phyloP scores from a whole-genome alignment of 2,113 vertebrate genomes.

The Cololabis saira region DNA sequence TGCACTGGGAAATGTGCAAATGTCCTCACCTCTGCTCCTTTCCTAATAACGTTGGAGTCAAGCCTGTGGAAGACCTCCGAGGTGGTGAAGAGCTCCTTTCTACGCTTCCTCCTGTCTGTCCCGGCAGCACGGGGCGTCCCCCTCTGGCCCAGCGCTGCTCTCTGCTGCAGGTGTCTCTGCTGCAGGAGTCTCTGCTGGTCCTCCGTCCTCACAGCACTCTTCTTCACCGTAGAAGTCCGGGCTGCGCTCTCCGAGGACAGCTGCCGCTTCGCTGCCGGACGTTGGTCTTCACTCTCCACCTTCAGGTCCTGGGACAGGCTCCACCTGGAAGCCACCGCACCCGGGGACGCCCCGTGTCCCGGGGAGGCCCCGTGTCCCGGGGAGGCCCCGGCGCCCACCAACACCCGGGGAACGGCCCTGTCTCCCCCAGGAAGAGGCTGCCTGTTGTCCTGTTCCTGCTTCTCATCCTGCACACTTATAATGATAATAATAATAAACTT shows the following conservation, averaged over 20 bases:
- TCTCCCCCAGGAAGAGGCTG: conserved; percentile 5
- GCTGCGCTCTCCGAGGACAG: conserved; percentile 80
- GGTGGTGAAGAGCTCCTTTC: conserved; percentile 78
- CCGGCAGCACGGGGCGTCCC: neutral
- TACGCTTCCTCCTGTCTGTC: conserved; percentile 60
- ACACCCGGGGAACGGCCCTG: neutral
- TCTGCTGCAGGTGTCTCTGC: conserved; percentile 3
- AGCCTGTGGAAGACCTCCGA: conserved; percentile 66
- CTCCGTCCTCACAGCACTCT: conserved; percentile 68
- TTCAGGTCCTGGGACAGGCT: conserved; percentile 67
- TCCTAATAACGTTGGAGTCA: conserved; percentile 69
- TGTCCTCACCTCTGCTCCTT: conserved; percentile 76
- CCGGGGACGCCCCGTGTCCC: no score
- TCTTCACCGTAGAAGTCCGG: conserved; percentile 75
- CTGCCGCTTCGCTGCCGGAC: conserved; percentile 78
- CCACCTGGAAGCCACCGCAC: conserved; percentile 27
- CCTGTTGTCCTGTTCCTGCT: conserved; percentile 3
- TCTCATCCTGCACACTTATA: conserved; percentile 27
- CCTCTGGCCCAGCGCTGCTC: conserved; percentile 27
- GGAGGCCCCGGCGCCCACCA: conserved; percentile 12
- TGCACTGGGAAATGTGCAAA: neutral
- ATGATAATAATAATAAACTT: no score
- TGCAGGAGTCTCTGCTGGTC: no score
- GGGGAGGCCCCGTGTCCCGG: conserved; percentile 31
- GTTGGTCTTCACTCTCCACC: conserved; percentile 71